phyloP scores from a whole-genome alignment of 2,113 vertebrate species.

The Lepidothrix coronata region DNA sequence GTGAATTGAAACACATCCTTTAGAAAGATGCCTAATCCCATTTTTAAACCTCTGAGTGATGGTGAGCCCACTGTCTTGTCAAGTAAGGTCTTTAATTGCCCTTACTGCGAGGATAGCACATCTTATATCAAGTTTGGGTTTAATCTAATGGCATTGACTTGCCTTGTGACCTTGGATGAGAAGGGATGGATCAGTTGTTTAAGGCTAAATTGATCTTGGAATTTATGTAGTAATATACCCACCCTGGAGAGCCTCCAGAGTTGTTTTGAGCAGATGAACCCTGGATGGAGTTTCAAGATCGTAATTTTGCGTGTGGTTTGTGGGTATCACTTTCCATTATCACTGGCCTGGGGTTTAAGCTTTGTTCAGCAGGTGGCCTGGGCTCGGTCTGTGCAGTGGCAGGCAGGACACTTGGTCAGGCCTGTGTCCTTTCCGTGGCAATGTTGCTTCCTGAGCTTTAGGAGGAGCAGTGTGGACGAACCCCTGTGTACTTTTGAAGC shows the following conservation, averaged over 20 bases:
- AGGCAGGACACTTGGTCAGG: not conserved
- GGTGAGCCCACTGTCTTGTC: not conserved
- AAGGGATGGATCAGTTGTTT: constrained; percentile 24
- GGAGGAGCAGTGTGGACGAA: not conserved
- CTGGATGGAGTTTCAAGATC: not conserved
- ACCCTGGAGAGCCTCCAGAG: not conserved
- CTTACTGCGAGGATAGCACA: not conserved
- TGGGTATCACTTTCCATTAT: not conserved
- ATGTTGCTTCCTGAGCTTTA: not conserved
- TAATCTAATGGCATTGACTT: constrained; percentile 4
- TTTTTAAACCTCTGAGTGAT: constrained; percentile 43
- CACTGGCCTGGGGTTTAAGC: not conserved
- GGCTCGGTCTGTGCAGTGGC: not conserved
- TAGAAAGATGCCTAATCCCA: constrained; percentile 48
- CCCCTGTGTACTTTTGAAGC: not conserved
- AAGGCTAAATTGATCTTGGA: constrained; percentile 40
- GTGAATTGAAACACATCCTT: constrained; percentile 41
- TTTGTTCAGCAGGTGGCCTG: not conserved
- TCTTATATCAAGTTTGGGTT: not conserved
- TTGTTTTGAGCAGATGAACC: not conserved
- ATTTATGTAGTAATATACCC: constrained; percentile 30
- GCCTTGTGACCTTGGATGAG: constrained; percentile 34
- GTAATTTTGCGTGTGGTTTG: not conserved
- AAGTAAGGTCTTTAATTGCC: constrained; percentile 43
- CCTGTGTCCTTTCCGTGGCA: not conserved